Base-by-base conservation (phyloP, 2,113 vertebrate genomes). In the Opisthocomus hoazin region DNA sequence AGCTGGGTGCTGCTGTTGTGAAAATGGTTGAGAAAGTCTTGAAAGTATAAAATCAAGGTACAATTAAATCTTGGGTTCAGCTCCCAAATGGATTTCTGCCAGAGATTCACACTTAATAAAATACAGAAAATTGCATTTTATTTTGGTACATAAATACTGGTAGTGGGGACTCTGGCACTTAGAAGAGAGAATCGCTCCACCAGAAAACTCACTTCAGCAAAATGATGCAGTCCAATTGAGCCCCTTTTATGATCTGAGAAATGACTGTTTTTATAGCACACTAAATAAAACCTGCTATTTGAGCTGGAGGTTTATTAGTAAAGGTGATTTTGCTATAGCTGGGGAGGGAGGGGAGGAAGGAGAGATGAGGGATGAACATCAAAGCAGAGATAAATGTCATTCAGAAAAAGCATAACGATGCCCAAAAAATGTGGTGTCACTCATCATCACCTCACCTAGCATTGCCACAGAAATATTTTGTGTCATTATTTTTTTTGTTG, bases 211-310 rank as follows among this genome's bases (percentile, higher is more conserved):
- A 51, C 93, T 94, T 94, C 94, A 97, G 94, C 97, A 96, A 97
- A 98, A 96, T 15, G 63, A 97, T 95, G 82, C 90, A 93, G 95
- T 87, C 93, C 89, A 90, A 95, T 96, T 94, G 89, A 97, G 94
- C 88, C 94, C 77, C 78, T 97, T 98, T 98, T 98, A 98, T 97
- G 97, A 97, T 95, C 94, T 97, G 95, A 98, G 96, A 98, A 98
- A 98, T 96, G 37, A 94, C 96, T 97, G 95, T 23, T 97, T 98
- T 98, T 98, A 98, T 94, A 91, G 96, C 88, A 53, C 91, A 96
- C 96, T 97, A 98, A 98, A 98, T 98, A 98, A 98, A 98, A 96
- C 95, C 96, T 97, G 84, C 94, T 96, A 93, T 97, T 95, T 15
- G 65, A 96, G 78, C 87, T 93, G 37, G 63, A 94, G 85, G 81